Evolutionary conservation across 2,888 invertebrate species (phyloP).

Genomic region (Lucinisca nassula): DNA sequence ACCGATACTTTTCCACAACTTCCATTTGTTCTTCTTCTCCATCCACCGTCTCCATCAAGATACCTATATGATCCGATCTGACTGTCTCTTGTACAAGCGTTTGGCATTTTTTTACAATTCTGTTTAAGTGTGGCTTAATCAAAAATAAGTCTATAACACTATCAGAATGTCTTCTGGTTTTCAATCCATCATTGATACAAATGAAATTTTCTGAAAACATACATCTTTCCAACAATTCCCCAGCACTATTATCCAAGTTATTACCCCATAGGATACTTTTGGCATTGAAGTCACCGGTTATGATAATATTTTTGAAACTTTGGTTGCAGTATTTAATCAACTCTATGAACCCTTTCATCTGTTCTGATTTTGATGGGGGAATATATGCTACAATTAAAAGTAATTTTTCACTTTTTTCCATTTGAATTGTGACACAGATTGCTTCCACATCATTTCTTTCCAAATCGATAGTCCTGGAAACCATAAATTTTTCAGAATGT

Average conservation of each 20-base stretch:
- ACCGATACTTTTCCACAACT: not conserved
- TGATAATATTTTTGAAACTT: too few relatives aligned
- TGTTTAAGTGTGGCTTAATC: not conserved
- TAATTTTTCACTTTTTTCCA: too few relatives aligned
- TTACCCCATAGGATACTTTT: too few relatives aligned
- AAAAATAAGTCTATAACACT: constrained; percentile 34
- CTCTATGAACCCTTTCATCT: too few relatives aligned
- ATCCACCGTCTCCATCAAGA: not conserved
- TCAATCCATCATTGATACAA: not conserved
- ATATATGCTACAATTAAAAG: too few relatives aligned
- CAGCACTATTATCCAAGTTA: constrained; percentile 1
- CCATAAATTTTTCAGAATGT: too few relatives aligned
- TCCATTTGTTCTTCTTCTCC: not conserved
- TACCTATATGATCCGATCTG: constrained; percentile 23
- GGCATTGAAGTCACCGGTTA: too few relatives aligned
- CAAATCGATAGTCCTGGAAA: too few relatives aligned
- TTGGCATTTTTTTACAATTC: constrained; percentile 2
- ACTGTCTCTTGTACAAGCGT: constrained; percentile 23
- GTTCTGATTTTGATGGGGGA: too few relatives aligned
- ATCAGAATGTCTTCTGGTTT: constrained; percentile 22
- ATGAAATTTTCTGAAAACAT: not conserved
- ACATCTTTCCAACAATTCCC: constrained; percentile 9
- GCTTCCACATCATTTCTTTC: too few relatives aligned
- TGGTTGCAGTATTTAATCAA: too few relatives aligned
- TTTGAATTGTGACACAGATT: too few relatives aligned